phyloP scores from a whole-genome alignment of 2,888 invertebrate genomes.

The Acanthoscelides obtectus region DNA sequence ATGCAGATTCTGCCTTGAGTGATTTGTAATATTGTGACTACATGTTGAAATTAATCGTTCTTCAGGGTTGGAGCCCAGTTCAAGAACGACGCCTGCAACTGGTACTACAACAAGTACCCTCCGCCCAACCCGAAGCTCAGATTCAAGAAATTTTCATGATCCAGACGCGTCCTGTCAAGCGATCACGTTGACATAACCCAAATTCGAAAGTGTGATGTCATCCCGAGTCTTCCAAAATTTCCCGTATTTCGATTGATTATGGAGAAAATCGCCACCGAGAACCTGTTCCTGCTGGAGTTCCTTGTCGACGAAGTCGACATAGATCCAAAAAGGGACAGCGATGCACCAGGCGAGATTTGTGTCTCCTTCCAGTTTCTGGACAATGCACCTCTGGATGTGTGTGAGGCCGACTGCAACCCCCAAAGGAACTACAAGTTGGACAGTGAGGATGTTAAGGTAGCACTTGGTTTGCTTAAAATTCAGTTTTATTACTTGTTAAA shows the following conservation, averaged over 20 bases:
- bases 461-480: too few relatives aligned
- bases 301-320: constrained; percentile 53
- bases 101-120: constrained; percentile 55
- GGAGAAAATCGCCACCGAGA: constrained; percentile 51
- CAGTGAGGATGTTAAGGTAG: constrained; percentile 27
- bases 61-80: constrained; percentile 53
- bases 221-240: constrained; percentile 7
- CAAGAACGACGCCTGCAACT: constrained; percentile 54
- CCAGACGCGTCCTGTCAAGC: constrained; percentile 6
- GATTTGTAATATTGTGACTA: too few relatives aligned
- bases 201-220: constrained; percentile 9
- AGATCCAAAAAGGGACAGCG: constrained; percentile 34
- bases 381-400: constrained; percentile 57
- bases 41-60: constrained; percentile 19
- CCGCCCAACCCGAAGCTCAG: constrained; percentile 42
- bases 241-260: constrained; percentile 24
- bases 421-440: constrained; percentile 35
- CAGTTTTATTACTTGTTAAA: background rate
- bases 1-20: too few relatives aligned
- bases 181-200: constrained; percentile 7
- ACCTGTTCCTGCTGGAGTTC: constrained; percentile 61
- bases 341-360: constrained; percentile 52
- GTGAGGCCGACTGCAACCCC: constrained; percentile 54
- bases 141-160: background rate
- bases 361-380: constrained; percentile 57